These are phyloP conservation scores for Nilaparvata lugens DNA, from an alignment of 1,140 invertebrate genomes.

Conservation along the genomic window DNA sequence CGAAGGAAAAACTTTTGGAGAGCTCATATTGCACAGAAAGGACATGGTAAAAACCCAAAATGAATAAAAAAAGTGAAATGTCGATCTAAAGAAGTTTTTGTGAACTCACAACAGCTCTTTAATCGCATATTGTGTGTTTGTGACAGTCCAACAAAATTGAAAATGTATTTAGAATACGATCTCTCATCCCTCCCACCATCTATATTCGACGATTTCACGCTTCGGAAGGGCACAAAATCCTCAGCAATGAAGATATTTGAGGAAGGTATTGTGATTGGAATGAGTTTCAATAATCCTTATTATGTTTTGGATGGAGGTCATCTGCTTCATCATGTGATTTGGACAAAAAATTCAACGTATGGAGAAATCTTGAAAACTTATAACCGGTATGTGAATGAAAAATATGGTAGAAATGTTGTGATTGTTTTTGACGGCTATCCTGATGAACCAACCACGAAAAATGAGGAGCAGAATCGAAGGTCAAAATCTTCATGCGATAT, in stretches of 20 bases:
- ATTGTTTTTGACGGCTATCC: too few relatives aligned
- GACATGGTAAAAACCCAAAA: constrained; percentile 9
- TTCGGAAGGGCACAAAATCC: constrained; percentile 14
- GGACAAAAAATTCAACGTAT: constrained; percentile 13
- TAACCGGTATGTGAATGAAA: neutral
- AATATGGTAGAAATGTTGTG: neutral
- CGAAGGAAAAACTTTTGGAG: neutral
- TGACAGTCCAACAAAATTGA: constrained; percentile 8
- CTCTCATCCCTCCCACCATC: constrained; percentile 13
- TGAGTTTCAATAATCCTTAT: neutral
- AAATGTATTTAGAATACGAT: constrained; percentile 15
- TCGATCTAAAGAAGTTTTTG: neutral
- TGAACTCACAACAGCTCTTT: constrained; percentile 17
- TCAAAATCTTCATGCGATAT: neutral
- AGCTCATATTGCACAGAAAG: neutral
- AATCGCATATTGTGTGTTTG: constrained; percentile 15
- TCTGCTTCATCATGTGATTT: constrained; percentile 13
- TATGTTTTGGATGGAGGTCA: constrained; percentile 14
- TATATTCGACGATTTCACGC: constrained; percentile 11
- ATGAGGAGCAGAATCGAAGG: neutral
- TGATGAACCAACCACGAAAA: neutral
- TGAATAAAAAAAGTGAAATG: constrained; percentile 9
- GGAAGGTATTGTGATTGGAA: neutral
- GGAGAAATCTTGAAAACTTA: neutral
- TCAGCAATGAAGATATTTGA: neutral